phyloP scores from a whole-genome alignment of 2,888 invertebrate species.

The Brachypalpus laphriformis region DNA sequence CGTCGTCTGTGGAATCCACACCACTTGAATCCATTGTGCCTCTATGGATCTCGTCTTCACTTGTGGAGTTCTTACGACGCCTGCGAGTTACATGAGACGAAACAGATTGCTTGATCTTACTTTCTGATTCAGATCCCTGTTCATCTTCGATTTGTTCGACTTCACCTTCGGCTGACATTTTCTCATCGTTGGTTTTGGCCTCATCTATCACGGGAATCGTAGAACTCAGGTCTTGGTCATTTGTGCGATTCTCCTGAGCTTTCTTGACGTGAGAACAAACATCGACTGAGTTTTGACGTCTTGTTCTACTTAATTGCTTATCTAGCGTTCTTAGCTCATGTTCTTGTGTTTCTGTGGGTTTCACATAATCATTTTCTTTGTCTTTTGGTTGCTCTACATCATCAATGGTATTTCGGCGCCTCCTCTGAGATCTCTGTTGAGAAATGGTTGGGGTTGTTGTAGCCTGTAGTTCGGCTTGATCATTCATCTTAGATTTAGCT shows the following conservation, averaged over 20 bases:
- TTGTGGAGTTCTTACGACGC: neutral
- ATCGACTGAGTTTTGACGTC: constrained; percentile 2
- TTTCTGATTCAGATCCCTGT: neutral
- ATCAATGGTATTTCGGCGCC: neutral
- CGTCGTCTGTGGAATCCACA: constrained; percentile 7
- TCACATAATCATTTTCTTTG: neutral
- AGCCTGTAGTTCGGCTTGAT: neutral
- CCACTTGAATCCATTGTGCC: neutral
- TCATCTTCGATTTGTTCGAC: neutral
- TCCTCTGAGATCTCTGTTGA: neutral
- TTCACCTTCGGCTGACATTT: neutral
- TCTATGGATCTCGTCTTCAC: neutral
- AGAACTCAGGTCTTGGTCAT: no score
- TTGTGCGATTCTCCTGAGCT: no score
- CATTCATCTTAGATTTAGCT: no score
- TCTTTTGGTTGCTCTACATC: neutral
- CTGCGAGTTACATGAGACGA: neutral
- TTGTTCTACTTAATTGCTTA: constrained; percentile 1
- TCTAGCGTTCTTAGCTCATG: no score
- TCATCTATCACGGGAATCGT: no score
- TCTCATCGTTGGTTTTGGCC: no score
- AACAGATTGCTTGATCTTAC: neutral
- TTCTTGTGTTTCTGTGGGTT: neutral
- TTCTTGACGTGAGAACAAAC: neutral
- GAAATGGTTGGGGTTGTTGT: neutral